phyloP scores from a whole-genome alignment of 2,797 vertebrate species.

The Rousettus madagascariensis region DNA sequence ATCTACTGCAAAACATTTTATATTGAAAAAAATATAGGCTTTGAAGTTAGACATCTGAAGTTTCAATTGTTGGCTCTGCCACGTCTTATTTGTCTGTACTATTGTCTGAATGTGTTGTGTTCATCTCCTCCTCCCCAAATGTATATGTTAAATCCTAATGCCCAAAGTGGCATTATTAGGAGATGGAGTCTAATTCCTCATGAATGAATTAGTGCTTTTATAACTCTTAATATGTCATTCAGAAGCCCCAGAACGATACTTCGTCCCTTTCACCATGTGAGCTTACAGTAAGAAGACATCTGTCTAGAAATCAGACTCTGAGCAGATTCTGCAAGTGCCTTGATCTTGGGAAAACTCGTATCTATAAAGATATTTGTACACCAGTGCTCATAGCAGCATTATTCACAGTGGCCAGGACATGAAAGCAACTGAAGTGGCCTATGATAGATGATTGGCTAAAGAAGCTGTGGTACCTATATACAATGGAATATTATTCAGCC shows the following conservation, averaged over 20 bases:
- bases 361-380: too few species aligned
- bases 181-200: not conserved
- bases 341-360: not conserved
- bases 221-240: not conserved
- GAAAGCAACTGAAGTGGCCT: too few species aligned
- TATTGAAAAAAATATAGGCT: not conserved
- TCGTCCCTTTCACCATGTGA: not conserved
- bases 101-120: not conserved
- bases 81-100: not conserved
- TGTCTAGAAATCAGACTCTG: not conserved
- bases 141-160: not conserved
- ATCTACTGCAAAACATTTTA: not conserved
- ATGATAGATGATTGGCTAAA: too few species aligned
- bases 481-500: too few species aligned
- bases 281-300: not conserved
- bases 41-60: not conserved
- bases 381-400: too few species aligned
- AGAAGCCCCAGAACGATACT: not conserved
- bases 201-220: not conserved
- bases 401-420: too few species aligned
- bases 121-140: not conserved
- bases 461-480: too few species aligned
- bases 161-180: not conserved
- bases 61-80: not conserved
- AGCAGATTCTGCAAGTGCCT: not conserved